phyloP scores from a whole-genome alignment of 2,797 vertebrate genomes.

The Emys orbicularis region DNA sequence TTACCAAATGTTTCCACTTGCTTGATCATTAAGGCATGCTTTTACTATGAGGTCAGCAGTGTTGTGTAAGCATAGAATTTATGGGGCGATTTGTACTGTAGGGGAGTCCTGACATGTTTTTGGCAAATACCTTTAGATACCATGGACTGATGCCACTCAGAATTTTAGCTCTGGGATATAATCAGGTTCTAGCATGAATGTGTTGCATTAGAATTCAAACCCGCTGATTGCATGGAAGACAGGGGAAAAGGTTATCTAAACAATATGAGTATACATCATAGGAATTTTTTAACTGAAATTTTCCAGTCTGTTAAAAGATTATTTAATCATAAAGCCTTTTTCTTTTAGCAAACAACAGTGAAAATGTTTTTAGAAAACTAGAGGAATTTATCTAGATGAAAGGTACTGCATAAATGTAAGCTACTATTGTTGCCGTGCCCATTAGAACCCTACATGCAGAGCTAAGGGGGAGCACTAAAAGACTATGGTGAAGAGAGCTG shows the following conservation, averaged over 20 bases:
- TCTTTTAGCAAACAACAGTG: slow-evolving; percentile 34
- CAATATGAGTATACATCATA: neutral
- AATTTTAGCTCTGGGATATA: slow-evolving; percentile 77
- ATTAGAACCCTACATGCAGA: neutral
- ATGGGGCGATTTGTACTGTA: slow-evolving; percentile 69
- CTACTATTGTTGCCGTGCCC: neutral
- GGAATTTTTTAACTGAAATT: slow-evolving; percentile 43
- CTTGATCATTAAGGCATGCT: slow-evolving; percentile 73
- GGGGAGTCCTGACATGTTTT: slow-evolving; percentile 78
- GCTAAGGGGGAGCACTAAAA: neutral
- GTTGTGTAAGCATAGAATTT: slow-evolving; percentile 77
- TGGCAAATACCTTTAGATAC: slow-evolving; percentile 75
- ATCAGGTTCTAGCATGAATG: slow-evolving; percentile 79
- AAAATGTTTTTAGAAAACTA: slow-evolving; percentile 34
- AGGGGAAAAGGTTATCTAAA: slow-evolving; percentile 73
- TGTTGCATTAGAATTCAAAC: slow-evolving; percentile 71
- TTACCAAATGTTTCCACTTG: slow-evolving; percentile 73
- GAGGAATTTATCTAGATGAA: slow-evolving; percentile 8
- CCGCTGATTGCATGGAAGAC: slow-evolving; percentile 62
- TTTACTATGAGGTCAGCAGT: slow-evolving; percentile 71
- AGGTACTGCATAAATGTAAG: neutral
- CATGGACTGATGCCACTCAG: slow-evolving; percentile 72
- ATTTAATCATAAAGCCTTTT: slow-evolving; percentile 48
- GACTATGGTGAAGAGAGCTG: neutral
- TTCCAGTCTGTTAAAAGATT: slow-evolving; percentile 50